Evolutionary conservation across 2,888 invertebrate species (phyloP).

Genomic region (Mimumesa dahlbomi): DNA sequence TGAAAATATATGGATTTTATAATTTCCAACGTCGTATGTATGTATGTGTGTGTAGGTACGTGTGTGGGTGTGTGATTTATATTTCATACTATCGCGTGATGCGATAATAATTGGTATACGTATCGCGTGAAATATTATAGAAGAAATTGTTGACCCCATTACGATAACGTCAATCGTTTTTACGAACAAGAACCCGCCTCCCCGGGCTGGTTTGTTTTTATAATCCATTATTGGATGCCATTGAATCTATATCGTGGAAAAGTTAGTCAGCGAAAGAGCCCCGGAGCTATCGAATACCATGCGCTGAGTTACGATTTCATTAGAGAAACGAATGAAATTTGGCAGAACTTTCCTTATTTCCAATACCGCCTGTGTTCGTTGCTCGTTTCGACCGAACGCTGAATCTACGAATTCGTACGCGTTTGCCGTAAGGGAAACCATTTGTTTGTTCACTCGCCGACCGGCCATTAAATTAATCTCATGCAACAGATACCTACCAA

Average conservation of each 20-base stretch:
- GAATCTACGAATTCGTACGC: slow-evolving; percentile 17
- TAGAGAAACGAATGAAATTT: slow-evolving; percentile 43
- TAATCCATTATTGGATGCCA: slow-evolving; percentile 28
- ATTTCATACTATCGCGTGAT: too few relatives aligned
- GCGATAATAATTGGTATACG: too few relatives aligned
- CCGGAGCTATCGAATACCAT: slow-evolving; percentile 25
- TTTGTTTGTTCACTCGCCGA: slow-evolving; percentile 22
- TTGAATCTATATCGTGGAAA: slow-evolving; percentile 31
- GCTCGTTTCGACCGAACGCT: slow-evolving; percentile 12
- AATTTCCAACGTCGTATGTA: too few relatives aligned
- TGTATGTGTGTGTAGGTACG: too few relatives aligned
- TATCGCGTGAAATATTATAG: too few relatives aligned
- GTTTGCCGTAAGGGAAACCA: background rate
- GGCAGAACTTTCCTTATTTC: slow-evolving; percentile 49
- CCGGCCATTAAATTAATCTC: slow-evolving; percentile 66
- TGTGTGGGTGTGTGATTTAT: too few relatives aligned
- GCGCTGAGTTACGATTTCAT: slow-evolving; percentile 50
- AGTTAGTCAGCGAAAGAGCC: slow-evolving; percentile 42
- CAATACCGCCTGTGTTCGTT: slow-evolving; percentile 6
- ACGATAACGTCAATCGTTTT: background rate
- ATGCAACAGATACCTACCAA: slow-evolving; percentile 61
- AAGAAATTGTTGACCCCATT: too few relatives aligned
- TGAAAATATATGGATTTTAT: too few relatives aligned
- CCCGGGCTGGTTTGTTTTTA: slow-evolving; percentile 29
- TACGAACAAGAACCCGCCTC: background rate